phyloP scores from a whole-genome alignment of 2,113 vertebrate species.

The Tyto alba region DNA sequence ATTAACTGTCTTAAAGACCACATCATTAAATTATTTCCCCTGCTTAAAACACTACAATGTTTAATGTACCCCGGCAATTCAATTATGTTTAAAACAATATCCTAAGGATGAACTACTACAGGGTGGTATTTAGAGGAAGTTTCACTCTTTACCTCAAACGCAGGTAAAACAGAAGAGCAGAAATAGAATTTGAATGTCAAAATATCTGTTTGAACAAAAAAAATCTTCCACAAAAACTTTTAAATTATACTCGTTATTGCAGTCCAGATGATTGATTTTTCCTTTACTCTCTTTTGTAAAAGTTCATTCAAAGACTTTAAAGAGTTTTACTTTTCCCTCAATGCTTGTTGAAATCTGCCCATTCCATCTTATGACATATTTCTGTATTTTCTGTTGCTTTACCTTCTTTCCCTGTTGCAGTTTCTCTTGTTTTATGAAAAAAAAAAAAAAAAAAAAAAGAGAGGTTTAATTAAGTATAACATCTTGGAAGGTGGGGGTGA shows the following conservation, averaged over 20 bases:
- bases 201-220: not conserved
- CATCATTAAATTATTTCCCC: slow-evolving; percentile 75
- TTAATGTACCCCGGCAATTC: slow-evolving; percentile 72
- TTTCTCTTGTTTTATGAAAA: not conserved
- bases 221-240: not conserved
- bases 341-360: not conserved
- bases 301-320: not conserved
- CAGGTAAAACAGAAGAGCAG: slow-evolving; percentile 34
- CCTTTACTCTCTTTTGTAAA: not conserved
- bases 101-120: slow-evolving; percentile 12
- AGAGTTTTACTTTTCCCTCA: not conserved
- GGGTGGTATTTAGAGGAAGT: slow-evolving; percentile 21
- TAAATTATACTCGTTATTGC: not conserved
- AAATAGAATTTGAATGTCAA: not conserved
- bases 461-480: not conserved
- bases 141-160: not conserved
- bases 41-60: slow-evolving; percentile 71
- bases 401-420: not conserved
- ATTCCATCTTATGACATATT: not conserved
- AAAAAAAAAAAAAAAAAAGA: not conserved
- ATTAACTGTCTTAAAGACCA: slow-evolving; percentile 78
- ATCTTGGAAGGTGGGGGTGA: not conserved
- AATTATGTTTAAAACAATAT: slow-evolving; percentile 69
- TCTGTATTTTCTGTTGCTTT: not conserved
- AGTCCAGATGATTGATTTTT: not conserved